Conservation (phyloP, 1,140 invertebrate genomes). For the Drosophila pachea region DNA sequence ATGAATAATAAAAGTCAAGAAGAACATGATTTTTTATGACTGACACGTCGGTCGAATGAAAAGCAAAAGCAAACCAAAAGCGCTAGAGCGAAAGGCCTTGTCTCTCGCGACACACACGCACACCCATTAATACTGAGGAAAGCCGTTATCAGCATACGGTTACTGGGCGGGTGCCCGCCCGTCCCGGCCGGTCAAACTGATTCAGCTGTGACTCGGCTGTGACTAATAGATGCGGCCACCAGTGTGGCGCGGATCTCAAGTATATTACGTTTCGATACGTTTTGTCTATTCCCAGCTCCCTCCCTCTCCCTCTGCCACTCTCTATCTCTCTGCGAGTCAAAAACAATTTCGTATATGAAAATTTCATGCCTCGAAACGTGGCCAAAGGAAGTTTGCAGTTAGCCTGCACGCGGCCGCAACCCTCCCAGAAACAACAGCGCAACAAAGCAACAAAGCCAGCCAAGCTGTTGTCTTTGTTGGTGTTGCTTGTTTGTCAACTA, state of each 20-base stretch:
- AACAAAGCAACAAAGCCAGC: neutral
- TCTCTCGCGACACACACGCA: constrained; percentile 2
- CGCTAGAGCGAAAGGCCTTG: constrained; percentile 11
- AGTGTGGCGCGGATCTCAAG: constrained; percentile 68
- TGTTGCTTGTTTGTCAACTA: constrained; percentile 78
- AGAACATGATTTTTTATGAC: constrained; percentile 69
- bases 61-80: constrained; percentile 18
- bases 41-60: constrained; percentile 43
- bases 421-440: constrained; percentile 29
- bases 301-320: no score
- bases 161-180: constrained; percentile 14
- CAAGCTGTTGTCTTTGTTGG: constrained; percentile 46
- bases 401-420: constrained; percentile 60
- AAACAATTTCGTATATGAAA: constrained; percentile 24
- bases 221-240: constrained; percentile 64
- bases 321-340: neutral
- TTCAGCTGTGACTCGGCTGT: constrained; percentile 50
- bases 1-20: constrained; percentile 77
- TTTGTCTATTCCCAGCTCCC: neutral
- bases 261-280: constrained; percentile 69
- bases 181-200: constrained; percentile 4
- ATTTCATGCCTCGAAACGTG: constrained; percentile 42
- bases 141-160: constrained; percentile 41
- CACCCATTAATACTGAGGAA: neutral
- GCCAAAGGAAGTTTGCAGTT: constrained; percentile 67